Evolutionary conservation across 2,888 invertebrate genomes (phyloP).

Genomic region (Hybos culiciformis): DNA sequence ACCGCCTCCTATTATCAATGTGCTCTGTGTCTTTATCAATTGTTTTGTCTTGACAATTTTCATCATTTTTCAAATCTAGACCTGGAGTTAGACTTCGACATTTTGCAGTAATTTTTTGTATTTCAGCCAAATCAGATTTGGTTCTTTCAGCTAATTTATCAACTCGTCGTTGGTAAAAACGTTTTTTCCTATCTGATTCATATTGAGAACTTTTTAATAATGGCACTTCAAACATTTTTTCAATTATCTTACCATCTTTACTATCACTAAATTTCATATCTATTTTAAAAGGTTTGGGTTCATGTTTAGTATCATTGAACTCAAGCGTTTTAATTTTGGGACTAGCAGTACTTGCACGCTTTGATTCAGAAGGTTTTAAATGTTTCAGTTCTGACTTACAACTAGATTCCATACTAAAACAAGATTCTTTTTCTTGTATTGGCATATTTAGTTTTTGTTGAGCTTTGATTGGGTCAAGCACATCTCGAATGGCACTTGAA

Average conservation of each 20-base stretch:
- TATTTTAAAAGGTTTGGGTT: too few species aligned
- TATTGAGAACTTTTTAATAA: slow-evolving; percentile 18
- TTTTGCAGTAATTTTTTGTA: slow-evolving; percentile 31
- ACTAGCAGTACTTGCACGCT: neutral
- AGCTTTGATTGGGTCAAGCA: slow-evolving; percentile 24
- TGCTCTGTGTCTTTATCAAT: slow-evolving; percentile 4
- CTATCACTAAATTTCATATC: neutral
- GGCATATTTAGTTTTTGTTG: too few species aligned
- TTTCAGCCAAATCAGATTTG: slow-evolving; percentile 31
- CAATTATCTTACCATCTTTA: slow-evolving; percentile 10
- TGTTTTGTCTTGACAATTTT: slow-evolving; percentile 10
- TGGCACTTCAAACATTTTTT: slow-evolving; percentile 9
- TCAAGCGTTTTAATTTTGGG: neutral
- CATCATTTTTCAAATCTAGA: too few species aligned
- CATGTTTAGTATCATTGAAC: too few species aligned
- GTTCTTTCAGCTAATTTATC: slow-evolving; percentile 28
- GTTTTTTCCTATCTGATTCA: slow-evolving; percentile 17
- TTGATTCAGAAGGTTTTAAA: too few species aligned
- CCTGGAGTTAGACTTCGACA: slow-evolving; percentile 13
- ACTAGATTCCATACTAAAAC: too few species aligned
- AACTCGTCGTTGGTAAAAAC: slow-evolving; percentile 24
- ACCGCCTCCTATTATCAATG: neutral
- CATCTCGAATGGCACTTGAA: slow-evolving; percentile 24
- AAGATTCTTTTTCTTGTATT: slow-evolving; percentile 2
- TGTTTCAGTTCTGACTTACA: too few species aligned